These are phyloP conservation scores for Spodoptera frugiperda DNA, from an alignment of 1,140 invertebrate species.

Conservation along the genomic window DNA sequence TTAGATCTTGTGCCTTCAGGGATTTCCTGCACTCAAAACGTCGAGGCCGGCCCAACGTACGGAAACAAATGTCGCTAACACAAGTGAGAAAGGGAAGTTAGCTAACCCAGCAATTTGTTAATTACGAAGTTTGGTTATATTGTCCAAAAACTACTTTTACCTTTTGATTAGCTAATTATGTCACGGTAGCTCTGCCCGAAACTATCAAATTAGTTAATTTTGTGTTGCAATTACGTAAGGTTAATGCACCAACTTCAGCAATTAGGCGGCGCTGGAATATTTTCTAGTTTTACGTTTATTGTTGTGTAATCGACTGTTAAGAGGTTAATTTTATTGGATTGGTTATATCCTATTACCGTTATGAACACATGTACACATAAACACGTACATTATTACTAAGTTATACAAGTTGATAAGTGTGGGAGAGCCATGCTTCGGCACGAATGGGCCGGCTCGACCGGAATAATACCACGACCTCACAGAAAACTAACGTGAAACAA, in stretches of 20 bases:
- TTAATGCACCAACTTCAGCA: slow-evolving; percentile 48
- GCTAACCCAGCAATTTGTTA: slow-evolving; percentile 27
- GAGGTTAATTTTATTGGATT: not conserved
- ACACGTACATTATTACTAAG: too few species aligned
- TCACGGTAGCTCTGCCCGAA: slow-evolving; percentile 33
- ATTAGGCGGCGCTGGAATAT: slow-evolving; percentile 30
- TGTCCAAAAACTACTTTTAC: slow-evolving; percentile 40
- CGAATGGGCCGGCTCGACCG: too few species aligned
- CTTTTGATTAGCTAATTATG: slow-evolving; percentile 37
- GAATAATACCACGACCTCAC: too few species aligned
- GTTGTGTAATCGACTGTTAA: slow-evolving; percentile 23
- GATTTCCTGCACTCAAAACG: slow-evolving; percentile 32
- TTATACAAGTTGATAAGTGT: too few species aligned
- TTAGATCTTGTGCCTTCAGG: slow-evolving; percentile 34
- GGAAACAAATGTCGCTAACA: slow-evolving; percentile 27
- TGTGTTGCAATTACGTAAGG: slow-evolving; percentile 50
- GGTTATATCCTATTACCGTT: too few species aligned
- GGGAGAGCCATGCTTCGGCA: too few species aligned
- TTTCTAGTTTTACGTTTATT: slow-evolving; percentile 5
- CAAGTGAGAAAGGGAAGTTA: slow-evolving; percentile 11
- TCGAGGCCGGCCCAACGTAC: slow-evolving; percentile 18
- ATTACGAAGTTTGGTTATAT: slow-evolving; percentile 16
- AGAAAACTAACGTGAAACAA: too few species aligned
- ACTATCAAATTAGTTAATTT: slow-evolving; percentile 50
- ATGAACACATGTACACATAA: too few species aligned